A percentile compares a stretch with the other conserved stretches of the same genome.
Conservation (phyloP, 2,888 invertebrate genomes). For the Archaeoteleia sp. region DNA sequence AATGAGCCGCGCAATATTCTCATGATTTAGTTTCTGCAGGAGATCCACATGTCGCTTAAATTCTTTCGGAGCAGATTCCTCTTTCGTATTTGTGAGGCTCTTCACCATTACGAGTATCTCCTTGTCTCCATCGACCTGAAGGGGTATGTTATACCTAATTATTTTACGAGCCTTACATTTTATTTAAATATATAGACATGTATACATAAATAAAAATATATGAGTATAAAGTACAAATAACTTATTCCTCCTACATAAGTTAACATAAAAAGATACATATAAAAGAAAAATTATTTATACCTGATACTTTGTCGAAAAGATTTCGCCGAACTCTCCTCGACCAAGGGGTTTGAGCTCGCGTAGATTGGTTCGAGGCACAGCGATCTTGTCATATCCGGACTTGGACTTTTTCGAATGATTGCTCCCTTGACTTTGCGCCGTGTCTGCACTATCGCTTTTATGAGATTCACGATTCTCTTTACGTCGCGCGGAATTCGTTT, state of each 20-base stretch:
- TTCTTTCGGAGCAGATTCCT: conserved; percentile 86
- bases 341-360: conserved; percentile 80
- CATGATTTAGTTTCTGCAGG: conserved; percentile 88
- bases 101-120: conserved; percentile 81
- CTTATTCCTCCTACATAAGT: too few species aligned
- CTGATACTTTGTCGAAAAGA: conserved; percentile 84
- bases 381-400: conserved; percentile 84
- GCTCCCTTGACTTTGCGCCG: conserved; percentile 79
- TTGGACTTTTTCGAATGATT: conserved; percentile 80
- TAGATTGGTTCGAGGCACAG: conserved; percentile 84
- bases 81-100: conserved; percentile 84
- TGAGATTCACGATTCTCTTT: conserved; percentile 77
- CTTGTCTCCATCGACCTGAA: conserved; percentile 68
- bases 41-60: conserved; percentile 93
- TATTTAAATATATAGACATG: too few species aligned
- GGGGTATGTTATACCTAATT: too few species aligned
- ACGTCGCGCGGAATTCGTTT: conserved; percentile 62
- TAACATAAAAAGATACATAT: too few species aligned
- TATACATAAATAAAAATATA: too few species aligned
- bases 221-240: too few species aligned
- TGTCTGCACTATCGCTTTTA: conserved; percentile 82
- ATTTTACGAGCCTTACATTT: too few species aligned
- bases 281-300: conserved; percentile 13
- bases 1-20: conserved; percentile 85
- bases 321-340: conserved; percentile 94